Evolutionary conservation across 2,797 vertebrate genomes (phyloP), one percentile per base, ranked within the genome.

Genomic region (Thripadectes ignobilis): DNA sequence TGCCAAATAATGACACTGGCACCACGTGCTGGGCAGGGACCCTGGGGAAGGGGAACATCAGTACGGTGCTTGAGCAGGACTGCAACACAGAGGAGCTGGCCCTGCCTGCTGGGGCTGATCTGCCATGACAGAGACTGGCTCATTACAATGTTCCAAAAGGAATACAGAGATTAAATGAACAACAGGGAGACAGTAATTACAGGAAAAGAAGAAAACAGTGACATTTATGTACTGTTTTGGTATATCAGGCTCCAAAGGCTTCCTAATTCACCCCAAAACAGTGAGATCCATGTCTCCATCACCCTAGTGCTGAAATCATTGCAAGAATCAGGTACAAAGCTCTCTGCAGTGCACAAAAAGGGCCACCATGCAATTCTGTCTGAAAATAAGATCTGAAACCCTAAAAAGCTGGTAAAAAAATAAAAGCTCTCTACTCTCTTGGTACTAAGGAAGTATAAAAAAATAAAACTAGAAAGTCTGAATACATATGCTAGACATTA

Each of bases 11-110:
- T 39, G 45, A 9, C 18, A 3, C 16, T 51, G 85, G 34, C 39
- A 32, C 6, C 0, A 0, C 8, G 9, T 58, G 39, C 58, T 55
- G n/a, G n/a, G 27, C 32, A 51, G 54, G 21, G 19, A 48, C 34
- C 48, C 32, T 3, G 2, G 19, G 46, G n/a, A 72, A 80, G 14
- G 11, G 24, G 29, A 54, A 34, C 0, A 0, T 29, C 39, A 5
- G 0, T 20, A 9, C 0, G 7, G 49, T 72, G 39, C 38, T 36
- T 45, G 29, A 68, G 46, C 0, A 0, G 27, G 34, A 19, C 22
- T 2, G 5, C 29, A n/a, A 52, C 7, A 20, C 38, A 36, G 22
- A 39, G 43, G 15, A 80, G 66, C 61, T 69, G 55, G 38, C 24
- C 41, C 38, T 76, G 49, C 30, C 49, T 39, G 26, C 58, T 59